Evolutionary conservation across 2,113 vertebrate species (phyloP), one percentile per base, ranked within the genome.

Genomic region (Elephas maximus): DNA sequence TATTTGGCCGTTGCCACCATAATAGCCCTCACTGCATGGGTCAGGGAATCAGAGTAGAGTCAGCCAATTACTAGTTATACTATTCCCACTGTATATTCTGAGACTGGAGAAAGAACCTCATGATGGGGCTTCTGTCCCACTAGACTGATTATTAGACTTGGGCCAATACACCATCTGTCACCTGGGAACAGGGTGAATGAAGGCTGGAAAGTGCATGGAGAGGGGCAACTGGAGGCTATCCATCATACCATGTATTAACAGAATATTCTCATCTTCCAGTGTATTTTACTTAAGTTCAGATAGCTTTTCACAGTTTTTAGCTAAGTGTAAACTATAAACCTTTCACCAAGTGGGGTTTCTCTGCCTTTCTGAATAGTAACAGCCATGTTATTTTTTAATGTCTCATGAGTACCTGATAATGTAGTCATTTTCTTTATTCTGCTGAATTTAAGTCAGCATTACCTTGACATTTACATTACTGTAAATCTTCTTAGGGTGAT

Each of bases 401-500:
- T 95, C 81, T 88, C 48, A 51, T 12, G 30, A 95, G 44, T 23
- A 91, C 24, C 37, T 94, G 62, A 62, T 88, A 91, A 95, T 85
- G 10, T 4, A 83, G 33, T 21, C 76, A 91, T 94, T 92, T 97
- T 93, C 41, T 95, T 95, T 91, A 93, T 79, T 94, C n/a, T 89
- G 2, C 85, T 92, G 23, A 88, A 84, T 77, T 97, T 76, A 97
- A 88, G 81, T 91, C 65, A 96, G 71, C 53, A 28, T 91, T 84
- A 88, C 37, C 28, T 48, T 96, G 76, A 91, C 26, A 97, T 91
- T 95, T 87, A 71, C 2, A 83, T 60, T 89, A 84, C 44, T n/a
- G 2, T 86, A 88, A 60, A 17, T 80, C 71, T 96, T 81, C 48
- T 94, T 28, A 90, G 82, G 41, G 63, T n/a, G 2, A 62, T 81